phyloP scores from a whole-genome alignment of 2,888 invertebrate species.

The Pasiphila rectangulata region DNA sequence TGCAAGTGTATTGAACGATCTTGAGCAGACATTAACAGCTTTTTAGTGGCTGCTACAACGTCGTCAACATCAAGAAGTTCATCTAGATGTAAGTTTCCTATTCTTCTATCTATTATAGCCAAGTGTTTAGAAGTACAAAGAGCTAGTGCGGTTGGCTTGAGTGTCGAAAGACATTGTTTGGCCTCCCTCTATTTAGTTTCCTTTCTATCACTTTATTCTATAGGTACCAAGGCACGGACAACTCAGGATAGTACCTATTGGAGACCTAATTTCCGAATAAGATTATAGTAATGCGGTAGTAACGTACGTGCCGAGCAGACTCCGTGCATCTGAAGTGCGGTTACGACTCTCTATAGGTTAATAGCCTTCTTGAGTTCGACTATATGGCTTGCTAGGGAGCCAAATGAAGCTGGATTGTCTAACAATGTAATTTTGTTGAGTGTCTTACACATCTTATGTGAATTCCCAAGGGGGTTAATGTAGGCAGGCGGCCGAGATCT shows the following conservation, averaged over 20 bases:
- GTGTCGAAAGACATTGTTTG: too few relatives aligned
- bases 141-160: too few relatives aligned
- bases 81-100: too few relatives aligned
- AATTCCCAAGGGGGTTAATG: too few relatives aligned
- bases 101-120: too few relatives aligned
- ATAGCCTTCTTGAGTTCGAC: constrained; percentile 17
- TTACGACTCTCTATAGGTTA: constrained; percentile 20
- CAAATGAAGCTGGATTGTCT: constrained; percentile 2
- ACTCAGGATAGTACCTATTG: constrained; percentile 7
- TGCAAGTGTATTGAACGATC: too few relatives aligned
- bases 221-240: neutral
- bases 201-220: neutral
- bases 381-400: constrained; percentile 11
- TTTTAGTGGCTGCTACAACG: too few relatives aligned
- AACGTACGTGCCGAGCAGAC: constrained; percentile 15
- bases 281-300: constrained; percentile 40
- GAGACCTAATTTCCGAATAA: constrained; percentile 43
- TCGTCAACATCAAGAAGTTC: too few relatives aligned
- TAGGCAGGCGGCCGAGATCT: too few relatives aligned
- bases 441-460: too few relatives aligned
- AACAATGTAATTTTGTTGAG: neutral
- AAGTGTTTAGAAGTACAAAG: too few relatives aligned
- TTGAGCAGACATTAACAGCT: too few relatives aligned
- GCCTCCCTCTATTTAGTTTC: neutral
- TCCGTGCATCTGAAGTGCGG: constrained; percentile 16